These are phyloP conservation scores for Nematolebias whitei DNA, from an alignment of 2,113 vertebrate genomes.

Conservation along the genomic window DNA sequence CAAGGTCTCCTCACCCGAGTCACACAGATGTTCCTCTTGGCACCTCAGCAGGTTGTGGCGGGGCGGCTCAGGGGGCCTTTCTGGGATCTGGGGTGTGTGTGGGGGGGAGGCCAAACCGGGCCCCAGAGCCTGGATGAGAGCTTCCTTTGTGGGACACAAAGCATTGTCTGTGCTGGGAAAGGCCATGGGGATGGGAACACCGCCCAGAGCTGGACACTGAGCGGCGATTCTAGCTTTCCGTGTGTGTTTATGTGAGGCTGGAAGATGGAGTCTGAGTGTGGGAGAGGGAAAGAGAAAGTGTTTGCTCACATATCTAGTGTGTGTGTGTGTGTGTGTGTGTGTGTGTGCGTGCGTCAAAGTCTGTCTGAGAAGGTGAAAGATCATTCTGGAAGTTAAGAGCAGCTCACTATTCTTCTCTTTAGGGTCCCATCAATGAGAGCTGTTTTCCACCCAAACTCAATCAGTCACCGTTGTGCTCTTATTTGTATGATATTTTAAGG, in stretches of 20 bases:
- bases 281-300: slow-evolving; percentile 58
- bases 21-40: slow-evolving; percentile 85
- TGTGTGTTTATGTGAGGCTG: slow-evolving; percentile 43
- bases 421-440: slow-evolving; percentile 8
- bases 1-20: slow-evolving; percentile 58
- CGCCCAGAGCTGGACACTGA: slow-evolving; percentile 71
- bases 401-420: background rate
- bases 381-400: slow-evolving; percentile 40
- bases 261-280: slow-evolving; percentile 49
- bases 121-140: slow-evolving; percentile 78
- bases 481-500: too few relatives aligned
- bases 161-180: slow-evolving; percentile 80
- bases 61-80: slow-evolving; percentile 61
- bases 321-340: slow-evolving; percentile 11
- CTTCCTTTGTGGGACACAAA: slow-evolving; percentile 82
- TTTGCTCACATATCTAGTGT: slow-evolving; percentile 36
- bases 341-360: slow-evolving; percentile 41
- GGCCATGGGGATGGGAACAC: slow-evolving; percentile 77
- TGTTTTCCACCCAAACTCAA: background rate
- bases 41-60: slow-evolving; percentile 74
- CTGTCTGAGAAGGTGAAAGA: slow-evolving; percentile 43
- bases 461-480: background rate
- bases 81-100: slow-evolving; percentile 50
- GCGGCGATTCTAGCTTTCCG: slow-evolving; percentile 47
- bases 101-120: slow-evolving; percentile 66